Base-by-base conservation (phyloP, 2,113 vertebrate species). In the Oryzias curvinotus region DNA sequence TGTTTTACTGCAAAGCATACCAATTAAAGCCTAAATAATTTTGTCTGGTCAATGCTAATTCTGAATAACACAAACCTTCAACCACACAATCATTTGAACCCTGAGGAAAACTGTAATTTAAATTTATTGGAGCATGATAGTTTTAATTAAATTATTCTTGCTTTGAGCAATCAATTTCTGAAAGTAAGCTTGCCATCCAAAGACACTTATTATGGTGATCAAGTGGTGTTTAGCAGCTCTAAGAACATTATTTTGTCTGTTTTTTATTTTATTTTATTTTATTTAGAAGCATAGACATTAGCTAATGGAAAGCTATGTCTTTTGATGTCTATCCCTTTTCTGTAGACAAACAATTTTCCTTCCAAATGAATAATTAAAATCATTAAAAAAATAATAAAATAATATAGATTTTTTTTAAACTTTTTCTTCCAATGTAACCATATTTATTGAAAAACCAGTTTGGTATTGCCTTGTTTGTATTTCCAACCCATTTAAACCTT, bases 21-120 rank as follows among this genome's bases (percentile, higher is more conserved):
- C 49, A 74, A 71, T 68, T 49, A 52, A 69, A 50, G 47, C 57
- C 41, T 72, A 52, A 45, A 49, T 25, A 46, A 36, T 57, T 54
- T 42, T 46, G 53, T 60, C 63, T 67, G 65, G 61, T 70, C 73
- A 73, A 18, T 66, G n/a, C 51, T 71, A 55, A 66, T 53, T 19
- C 23, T 50, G 23, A 48, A 14, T 49, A 50, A 62, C 26, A 59
- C 44, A 50, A 19, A 52, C 1, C 30, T 12, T 49, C 15, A 30
- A n/a, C 28, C 36, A 62, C 59, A 67, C 14, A 68, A 50, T 50
- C 36, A 57, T 55, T 46, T 60, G 15, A 65, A 60, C 61, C 57
- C n/a, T 10, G n/a, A 58, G 57, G 3, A 53, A 59, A 68, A 52
- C 45, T 6, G 25, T 59, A 21, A 59, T 66, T 68, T 53, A 52